Evolutionary conservation across 1,140 invertebrate genomes (phyloP).

Genomic region (Pararge aegeria): DNA sequence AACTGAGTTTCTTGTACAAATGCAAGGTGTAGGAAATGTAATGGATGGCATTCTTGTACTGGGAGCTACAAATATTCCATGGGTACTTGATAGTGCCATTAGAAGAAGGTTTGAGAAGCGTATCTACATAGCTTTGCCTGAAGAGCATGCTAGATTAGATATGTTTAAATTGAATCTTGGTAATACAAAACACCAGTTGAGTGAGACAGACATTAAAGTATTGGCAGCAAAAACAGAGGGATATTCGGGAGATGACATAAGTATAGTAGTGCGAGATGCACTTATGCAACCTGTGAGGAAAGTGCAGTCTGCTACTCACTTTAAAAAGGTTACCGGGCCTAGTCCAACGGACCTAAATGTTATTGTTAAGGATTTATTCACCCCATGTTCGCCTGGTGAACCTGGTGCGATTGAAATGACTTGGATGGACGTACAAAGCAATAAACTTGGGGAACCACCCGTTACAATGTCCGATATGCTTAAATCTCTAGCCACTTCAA

Average conservation of each 20-base stretch:
- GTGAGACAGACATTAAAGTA: constrained; percentile 92
- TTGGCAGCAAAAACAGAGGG: constrained; percentile 94
- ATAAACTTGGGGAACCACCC: constrained; percentile 97
- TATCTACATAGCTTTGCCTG: constrained; percentile 98
- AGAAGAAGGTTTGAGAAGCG: constrained; percentile 98
- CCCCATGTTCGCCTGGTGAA: constrained; percentile 97
- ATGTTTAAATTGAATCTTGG: constrained; percentile 99
- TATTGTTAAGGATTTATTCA: constrained; percentile 94
- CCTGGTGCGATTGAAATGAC: constrained; percentile 97
- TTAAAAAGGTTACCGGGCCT: constrained; percentile 92
- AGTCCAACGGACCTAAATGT: constrained; percentile 89
- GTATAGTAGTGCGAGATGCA: constrained; percentile 98
- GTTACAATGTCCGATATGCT: constrained; percentile 98
- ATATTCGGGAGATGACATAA: constrained; percentile 99
- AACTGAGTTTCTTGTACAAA: constrained; percentile 99
- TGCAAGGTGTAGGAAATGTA: constrained; percentile 98
- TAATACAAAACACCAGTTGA: constrained; percentile 91
- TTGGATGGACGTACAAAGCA: constrained; percentile 97
- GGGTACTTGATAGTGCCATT: constrained; percentile 98
- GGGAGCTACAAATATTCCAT: constrained; percentile 99
- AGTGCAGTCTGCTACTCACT: constrained; percentile 99
- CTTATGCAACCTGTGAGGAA: constrained; percentile 99
- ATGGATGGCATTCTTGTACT: constrained; percentile 98
- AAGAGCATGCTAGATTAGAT: constrained; percentile 92
- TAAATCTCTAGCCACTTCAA: constrained; percentile 94